phyloP scores from a whole-genome alignment of 2,113 vertebrate genomes.

The Argyrosomus japonicus region DNA sequence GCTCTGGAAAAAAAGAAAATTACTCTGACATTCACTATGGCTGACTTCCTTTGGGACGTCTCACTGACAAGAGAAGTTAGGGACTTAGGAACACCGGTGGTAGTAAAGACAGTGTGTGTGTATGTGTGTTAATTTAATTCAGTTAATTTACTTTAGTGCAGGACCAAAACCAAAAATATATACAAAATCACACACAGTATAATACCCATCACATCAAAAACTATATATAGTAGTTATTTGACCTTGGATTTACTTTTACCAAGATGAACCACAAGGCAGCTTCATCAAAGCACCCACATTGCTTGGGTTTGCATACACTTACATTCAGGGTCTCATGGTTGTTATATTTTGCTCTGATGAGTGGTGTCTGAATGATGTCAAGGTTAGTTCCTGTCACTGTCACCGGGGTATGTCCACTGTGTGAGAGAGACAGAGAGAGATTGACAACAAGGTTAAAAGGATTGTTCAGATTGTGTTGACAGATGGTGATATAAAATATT shows the following conservation, averaged over 20 bases:
- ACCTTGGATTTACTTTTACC: neutral
- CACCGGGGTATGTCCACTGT: slow-evolving; percentile 94
- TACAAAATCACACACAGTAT: neutral
- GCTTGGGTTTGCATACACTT: slow-evolving; percentile 73
- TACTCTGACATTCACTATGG: slow-evolving; percentile 2
- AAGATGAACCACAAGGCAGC: neutral
- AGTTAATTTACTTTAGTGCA: neutral
- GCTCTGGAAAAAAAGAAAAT: slow-evolving; percentile 13
- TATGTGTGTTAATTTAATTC: neutral
- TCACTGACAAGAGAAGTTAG: neutral
- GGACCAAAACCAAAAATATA: neutral
- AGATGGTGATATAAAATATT: slow-evolving; percentile 11
- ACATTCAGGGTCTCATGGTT: slow-evolving; percentile 94
- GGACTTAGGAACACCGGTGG: neutral
- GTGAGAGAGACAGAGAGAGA: slow-evolving; percentile 15
- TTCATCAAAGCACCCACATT: neutral
- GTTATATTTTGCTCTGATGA: slow-evolving; percentile 96
- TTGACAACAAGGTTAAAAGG: neutral
- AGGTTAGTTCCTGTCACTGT: slow-evolving; percentile 95
- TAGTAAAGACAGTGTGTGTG: neutral
- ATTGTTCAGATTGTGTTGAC: slow-evolving; percentile 10
- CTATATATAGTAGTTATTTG: neutral
- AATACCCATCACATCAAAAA: neutral
- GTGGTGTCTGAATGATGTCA: slow-evolving; percentile 97
- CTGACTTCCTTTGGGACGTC: neutral